phyloP scores from a whole-genome alignment of 2,888 invertebrate species.

The Anthophora plumipes region DNA sequence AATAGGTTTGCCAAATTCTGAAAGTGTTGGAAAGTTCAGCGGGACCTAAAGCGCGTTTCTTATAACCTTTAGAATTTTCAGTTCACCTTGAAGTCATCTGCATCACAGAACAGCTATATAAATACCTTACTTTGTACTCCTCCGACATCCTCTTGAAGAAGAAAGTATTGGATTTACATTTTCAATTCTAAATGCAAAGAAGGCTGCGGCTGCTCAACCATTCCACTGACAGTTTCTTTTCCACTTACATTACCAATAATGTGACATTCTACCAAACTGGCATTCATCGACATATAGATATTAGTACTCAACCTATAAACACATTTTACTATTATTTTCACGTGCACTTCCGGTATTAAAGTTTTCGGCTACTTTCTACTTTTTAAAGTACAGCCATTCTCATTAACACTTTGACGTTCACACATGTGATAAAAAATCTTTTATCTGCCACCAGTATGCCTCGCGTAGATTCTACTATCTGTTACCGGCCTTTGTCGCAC shows the following conservation, averaged over 20 bases:
- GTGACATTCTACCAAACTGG: too few relatives aligned
- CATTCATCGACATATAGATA: too few relatives aligned
- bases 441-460: too few relatives aligned
- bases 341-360: too few relatives aligned
- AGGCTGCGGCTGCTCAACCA: not conserved
- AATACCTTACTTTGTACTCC: not conserved
- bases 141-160: not conserved
- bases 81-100: constrained; percentile 17
- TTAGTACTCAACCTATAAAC: too few relatives aligned
- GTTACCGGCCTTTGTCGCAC: too few relatives aligned
- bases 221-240: not conserved
- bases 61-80: not conserved
- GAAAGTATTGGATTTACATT: not conserved
- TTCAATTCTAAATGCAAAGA: not conserved
- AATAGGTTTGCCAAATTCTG: not conserved
- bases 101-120: not conserved
- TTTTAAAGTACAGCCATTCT: too few relatives aligned
- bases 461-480: too few relatives aligned
- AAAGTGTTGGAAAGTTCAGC: not conserved
- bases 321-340: too few relatives aligned
- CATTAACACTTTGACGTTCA: too few relatives aligned
- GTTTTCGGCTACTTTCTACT: too few relatives aligned
- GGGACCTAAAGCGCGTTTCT: not conserved
- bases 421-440: too few relatives aligned
- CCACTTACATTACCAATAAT: not conserved